Conservation (phyloP, 2,888 invertebrate species). For the Lamellibrachia columna region DNA sequence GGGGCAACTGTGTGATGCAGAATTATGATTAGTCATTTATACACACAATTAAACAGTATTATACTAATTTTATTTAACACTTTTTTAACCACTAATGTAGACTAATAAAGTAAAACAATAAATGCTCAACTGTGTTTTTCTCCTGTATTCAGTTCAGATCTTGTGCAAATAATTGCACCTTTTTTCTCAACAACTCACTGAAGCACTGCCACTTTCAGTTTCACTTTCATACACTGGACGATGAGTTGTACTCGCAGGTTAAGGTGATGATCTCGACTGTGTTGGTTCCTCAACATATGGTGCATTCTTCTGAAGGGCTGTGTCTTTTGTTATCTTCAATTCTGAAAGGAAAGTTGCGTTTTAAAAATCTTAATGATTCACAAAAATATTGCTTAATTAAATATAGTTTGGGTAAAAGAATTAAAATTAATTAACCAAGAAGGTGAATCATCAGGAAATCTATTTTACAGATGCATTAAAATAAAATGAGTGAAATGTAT, state of each 20-base stretch:
- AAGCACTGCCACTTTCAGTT: background rate
- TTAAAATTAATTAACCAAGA: too few species aligned
- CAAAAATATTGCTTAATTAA: too few species aligned
- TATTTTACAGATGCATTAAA: too few species aligned
- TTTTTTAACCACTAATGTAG: background rate
- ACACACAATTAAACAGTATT: background rate
- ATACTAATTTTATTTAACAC: background rate
- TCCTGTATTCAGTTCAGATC: background rate
- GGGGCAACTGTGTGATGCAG: background rate
- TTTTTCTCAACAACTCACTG: background rate
- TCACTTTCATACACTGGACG: background rate
- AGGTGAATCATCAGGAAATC: too few species aligned
- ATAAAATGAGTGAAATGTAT: too few species aligned
- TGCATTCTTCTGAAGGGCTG: constrained; percentile 38
- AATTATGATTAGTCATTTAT: background rate
- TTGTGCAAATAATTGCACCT: background rate
- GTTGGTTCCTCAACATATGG: constrained; percentile 32
- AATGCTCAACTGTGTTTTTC: background rate
- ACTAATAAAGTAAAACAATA: background rate
- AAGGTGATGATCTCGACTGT: background rate
- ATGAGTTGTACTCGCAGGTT: background rate
- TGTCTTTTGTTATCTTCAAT: constrained; percentile 42
- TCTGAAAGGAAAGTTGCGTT: constrained; percentile 40
- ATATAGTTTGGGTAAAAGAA: too few species aligned
- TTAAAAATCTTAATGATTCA: background rate